Conservation (phyloP, 2,888 invertebrate species). For the Metopia argyrocephala region DNA sequence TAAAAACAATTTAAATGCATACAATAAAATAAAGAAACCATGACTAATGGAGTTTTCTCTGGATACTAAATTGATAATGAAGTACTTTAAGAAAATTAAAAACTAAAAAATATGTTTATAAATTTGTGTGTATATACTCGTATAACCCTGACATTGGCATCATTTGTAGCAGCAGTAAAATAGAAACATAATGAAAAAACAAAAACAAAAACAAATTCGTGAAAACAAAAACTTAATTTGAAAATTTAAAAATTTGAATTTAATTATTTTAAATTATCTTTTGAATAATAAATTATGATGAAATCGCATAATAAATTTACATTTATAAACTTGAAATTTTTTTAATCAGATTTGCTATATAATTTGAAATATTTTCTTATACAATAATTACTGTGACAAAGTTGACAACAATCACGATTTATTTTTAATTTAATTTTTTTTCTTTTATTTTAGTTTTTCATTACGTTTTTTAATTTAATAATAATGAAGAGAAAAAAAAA, state of each 20-base stretch:
- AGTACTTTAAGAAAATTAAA: background rate
- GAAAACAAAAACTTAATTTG: background rate
- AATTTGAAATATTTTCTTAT: background rate
- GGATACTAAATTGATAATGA: background rate
- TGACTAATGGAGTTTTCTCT: conserved; percentile 11
- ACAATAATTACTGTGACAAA: conserved; percentile 34
- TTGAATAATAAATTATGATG: conserved; percentile 26
- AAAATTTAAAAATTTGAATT: background rate
- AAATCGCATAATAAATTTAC: conserved; percentile 6
- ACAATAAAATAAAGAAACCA: background rate
- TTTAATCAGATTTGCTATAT: background rate
- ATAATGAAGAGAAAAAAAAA: background rate
- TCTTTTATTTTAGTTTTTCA: background rate
- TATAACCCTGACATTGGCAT: conserved; percentile 26
- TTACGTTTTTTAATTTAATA: conserved; percentile 10
- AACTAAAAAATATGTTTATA: background rate
- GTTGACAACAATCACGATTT: conserved; percentile 52
- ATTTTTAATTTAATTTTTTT: conserved; percentile 5
- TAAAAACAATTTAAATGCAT: no score
- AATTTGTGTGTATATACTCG: no score
- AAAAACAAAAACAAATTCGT: background rate
- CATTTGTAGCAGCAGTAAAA: background rate
- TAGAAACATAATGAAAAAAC: background rate
- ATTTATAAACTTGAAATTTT: conserved; percentile 8
- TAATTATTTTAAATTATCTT: conserved; percentile 7